phyloP scores from a whole-genome alignment of 2,888 invertebrate genomes.

The Acrobasis consociella region DNA sequence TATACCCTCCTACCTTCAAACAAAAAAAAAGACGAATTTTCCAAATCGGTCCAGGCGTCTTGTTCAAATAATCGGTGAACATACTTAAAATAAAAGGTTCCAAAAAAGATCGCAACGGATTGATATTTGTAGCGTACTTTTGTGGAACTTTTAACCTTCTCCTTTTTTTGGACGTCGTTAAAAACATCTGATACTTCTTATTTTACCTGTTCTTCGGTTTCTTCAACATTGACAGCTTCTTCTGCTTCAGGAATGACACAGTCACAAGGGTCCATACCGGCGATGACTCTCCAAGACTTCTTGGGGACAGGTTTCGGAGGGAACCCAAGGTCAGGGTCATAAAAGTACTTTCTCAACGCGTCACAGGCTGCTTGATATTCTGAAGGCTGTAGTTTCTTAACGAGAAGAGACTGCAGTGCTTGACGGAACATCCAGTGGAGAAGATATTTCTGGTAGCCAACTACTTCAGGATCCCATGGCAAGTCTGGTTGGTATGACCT shows the following conservation, averaged over 20 bases:
- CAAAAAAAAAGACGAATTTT: too few species aligned
- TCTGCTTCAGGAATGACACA: constrained; percentile 58
- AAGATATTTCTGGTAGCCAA: constrained; percentile 54
- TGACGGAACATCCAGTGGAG: constrained; percentile 74
- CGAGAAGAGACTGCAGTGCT: constrained; percentile 58
- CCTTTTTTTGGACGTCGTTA: too few species aligned
- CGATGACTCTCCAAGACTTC: constrained; percentile 47
- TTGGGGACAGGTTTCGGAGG: constrained; percentile 50
- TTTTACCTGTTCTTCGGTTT: constrained; percentile 47
- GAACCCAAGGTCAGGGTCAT: constrained; percentile 70
- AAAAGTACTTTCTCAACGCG: constrained; percentile 56
- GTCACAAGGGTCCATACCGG: constrained; percentile 58
- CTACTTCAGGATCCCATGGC: constrained; percentile 54
- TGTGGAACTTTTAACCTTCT: too few species aligned
- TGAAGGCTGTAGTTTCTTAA: constrained; percentile 40
- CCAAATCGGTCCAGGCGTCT: too few species aligned
- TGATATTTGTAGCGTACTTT: too few species aligned
- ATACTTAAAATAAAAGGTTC: too few species aligned
- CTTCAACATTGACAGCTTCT: constrained; percentile 45
- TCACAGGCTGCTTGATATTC: constrained; percentile 49
- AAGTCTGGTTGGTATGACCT: constrained; percentile 72
- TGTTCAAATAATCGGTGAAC: too few species aligned
- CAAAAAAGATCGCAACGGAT: too few species aligned
- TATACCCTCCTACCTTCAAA: too few species aligned
- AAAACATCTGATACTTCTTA: not conserved